These are phyloP conservation scores for Philereme vetulata DNA, from an alignment of 2,888 invertebrate species.

Conservation along the genomic window DNA sequence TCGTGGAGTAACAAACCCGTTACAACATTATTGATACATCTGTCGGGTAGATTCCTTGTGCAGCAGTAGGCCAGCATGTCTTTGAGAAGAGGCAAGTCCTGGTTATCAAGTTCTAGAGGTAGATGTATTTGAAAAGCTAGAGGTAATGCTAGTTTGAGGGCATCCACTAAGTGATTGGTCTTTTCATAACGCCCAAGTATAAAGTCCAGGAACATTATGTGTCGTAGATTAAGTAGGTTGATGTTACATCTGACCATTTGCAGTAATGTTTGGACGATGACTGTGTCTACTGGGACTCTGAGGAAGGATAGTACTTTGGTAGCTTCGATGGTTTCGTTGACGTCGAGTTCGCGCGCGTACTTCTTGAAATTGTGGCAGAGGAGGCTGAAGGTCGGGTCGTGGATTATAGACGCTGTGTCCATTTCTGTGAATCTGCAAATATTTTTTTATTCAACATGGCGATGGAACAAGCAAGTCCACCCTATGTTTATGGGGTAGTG, in stretches of 20 bases:
- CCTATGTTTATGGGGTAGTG: no score
- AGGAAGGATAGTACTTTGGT: conserved; percentile 84
- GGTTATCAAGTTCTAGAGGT: conserved; percentile 80
- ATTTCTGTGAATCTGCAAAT: conserved; percentile 48
- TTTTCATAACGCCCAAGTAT: conserved; percentile 77
- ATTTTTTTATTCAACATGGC: no score
- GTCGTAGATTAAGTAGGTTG: conserved; percentile 83
- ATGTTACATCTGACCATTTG: conserved; percentile 85
- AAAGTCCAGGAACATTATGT: conserved; percentile 86
- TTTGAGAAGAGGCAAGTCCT: conserved; percentile 76
- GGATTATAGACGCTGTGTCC: conserved; percentile 68
- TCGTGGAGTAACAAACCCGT: conserved; percentile 75
- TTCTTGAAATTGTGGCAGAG: conserved; percentile 84
- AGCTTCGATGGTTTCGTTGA: conserved; percentile 82
- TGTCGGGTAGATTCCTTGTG: conserved; percentile 73
- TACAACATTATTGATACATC: conserved; percentile 80
- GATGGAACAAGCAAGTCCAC: no score
- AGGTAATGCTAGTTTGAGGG: conserved; percentile 86
- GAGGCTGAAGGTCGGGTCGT: conserved; percentile 81
- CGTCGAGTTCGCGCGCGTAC: conserved; percentile 78
- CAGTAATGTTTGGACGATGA: conserved; percentile 85
- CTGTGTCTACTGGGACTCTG: conserved; percentile 82
- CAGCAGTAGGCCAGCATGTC: conserved; percentile 83
- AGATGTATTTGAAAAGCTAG: conserved; percentile 87
- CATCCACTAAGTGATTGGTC: conserved; percentile 84